phyloP scores from a whole-genome alignment of 2,797 vertebrate species.

The Poecilia velifera region DNA sequence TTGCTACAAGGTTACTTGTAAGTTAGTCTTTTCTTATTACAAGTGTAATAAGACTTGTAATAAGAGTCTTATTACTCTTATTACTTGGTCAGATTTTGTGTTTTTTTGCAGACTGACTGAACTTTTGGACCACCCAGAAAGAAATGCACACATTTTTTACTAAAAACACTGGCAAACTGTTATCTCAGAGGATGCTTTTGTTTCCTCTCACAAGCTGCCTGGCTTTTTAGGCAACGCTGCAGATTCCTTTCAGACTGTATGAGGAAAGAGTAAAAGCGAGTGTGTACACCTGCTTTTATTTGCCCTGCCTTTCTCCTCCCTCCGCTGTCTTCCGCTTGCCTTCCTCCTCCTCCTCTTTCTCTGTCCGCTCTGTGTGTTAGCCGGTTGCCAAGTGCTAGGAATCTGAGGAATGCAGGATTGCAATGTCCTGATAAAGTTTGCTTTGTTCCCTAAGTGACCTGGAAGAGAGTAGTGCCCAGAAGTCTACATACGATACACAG shows the following conservation, averaged over 20 bases:
- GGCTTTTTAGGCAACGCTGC: slow-evolving; percentile 13
- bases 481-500: slow-evolving; percentile 24
- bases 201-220: not conserved
- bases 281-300: slow-evolving; percentile 51
- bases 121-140: not conserved
- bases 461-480: slow-evolving; percentile 49
- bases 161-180: not conserved
- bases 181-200: not conserved
- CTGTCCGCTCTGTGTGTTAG: slow-evolving; percentile 70
- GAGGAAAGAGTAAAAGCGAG: slow-evolving; percentile 25
- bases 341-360: slow-evolving; percentile 40
- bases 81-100: too few species aligned
- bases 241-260: slow-evolving; percentile 20
- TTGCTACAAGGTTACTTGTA: not conserved
- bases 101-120: not conserved
- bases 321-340: slow-evolving; percentile 25
- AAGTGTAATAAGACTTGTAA: too few species aligned
- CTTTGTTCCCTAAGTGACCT: slow-evolving; percentile 95
- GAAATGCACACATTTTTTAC: not conserved
- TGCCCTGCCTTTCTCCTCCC: slow-evolving; percentile 15
- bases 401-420: slow-evolving; percentile 94
- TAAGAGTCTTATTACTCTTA: too few species aligned
- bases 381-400: slow-evolving; percentile 91
- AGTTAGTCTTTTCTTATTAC: too few species aligned
- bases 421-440: slow-evolving; percentile 94